phyloP scores from a whole-genome alignment of 2,888 invertebrate species.

The Oscheius onirici region DNA sequence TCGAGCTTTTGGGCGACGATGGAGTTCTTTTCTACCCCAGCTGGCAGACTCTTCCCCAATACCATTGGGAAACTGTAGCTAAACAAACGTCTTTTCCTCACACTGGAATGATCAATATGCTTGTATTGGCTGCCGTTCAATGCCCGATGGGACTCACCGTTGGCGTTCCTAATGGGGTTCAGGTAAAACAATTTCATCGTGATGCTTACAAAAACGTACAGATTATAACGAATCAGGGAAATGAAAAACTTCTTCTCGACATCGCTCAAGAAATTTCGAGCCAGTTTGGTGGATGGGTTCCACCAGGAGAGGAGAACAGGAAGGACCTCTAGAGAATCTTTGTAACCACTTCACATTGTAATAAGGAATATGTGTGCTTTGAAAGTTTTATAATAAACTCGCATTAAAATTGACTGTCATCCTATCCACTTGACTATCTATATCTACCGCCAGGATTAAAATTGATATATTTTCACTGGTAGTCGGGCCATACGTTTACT shows the following conservation, averaged over 20 bases:
- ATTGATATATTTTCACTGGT: no score
- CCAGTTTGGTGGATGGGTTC: conserved; percentile 23
- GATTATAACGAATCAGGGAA: background rate
- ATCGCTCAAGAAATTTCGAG: conserved; percentile 18
- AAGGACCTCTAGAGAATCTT: no score
- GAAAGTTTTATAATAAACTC: no score
- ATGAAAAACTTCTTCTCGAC: conserved; percentile 3
- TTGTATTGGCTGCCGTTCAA: conserved; percentile 73
- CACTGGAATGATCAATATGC: conserved; percentile 72
- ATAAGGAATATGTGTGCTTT: no score
- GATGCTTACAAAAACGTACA: background rate
- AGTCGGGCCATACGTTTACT: no score
- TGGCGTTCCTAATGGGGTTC: conserved; percentile 74
- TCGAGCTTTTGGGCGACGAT: background rate
- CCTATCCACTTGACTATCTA: no score
- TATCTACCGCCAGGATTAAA: no score
- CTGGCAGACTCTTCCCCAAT: conserved; percentile 73
- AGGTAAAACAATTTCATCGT: conserved; percentile 52
- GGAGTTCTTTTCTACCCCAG: conserved; percentile 29
- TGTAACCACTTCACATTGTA: no score
- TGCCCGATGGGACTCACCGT: conserved; percentile 73
- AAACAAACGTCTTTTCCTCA: conserved; percentile 72
- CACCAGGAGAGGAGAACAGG: background rate
- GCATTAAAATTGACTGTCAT: no score
- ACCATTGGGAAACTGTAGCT: conserved; percentile 72